A percentile compares a stretch with the other conserved stretches of the same genome.
These are phyloP conservation scores for Micropoecilia bifurca DNA, from an alignment of 2,797 vertebrate species.

Conservation along the genomic window DNA sequence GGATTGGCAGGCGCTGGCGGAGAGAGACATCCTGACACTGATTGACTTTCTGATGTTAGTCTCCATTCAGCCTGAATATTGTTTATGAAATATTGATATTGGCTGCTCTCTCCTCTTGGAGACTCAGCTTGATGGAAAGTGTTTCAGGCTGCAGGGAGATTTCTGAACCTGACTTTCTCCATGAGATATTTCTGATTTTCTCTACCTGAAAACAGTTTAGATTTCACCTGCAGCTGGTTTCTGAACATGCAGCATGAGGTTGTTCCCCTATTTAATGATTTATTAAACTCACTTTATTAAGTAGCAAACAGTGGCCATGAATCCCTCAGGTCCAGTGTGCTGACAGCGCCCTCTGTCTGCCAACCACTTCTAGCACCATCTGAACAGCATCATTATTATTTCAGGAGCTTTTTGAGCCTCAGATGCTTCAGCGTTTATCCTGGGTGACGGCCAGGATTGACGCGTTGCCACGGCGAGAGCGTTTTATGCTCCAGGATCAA, in stretches of 20 bases:
- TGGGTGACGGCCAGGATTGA: conserved; percentile 65
- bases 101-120: conserved; percentile 70
- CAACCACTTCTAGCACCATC: conserved; percentile 9
- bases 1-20: conserved; percentile 72
- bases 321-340: conserved; percentile 39
- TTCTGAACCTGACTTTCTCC: neutral
- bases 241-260: neutral
- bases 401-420: conserved; percentile 32
- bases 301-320: neutral
- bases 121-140: conserved; percentile 32
- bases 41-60: conserved; percentile 63
- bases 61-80: conserved; percentile 74
- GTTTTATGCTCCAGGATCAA: conserved; percentile 72
- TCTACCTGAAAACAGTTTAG: neutral
- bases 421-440: conserved; percentile 34
- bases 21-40: conserved; percentile 72
- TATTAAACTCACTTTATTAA: neutral
- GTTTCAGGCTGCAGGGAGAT: conserved; percentile 13
- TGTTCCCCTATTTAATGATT: neutral
- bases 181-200: too few relatives aligned
- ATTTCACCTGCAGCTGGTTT: neutral
- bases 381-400: neutral
- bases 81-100: conserved; percentile 87
- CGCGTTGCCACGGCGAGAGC: conserved; percentile 49
- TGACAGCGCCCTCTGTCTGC: conserved; percentile 78